Base-by-base conservation (phyloP, 2,888 invertebrate species). In the Aethes cnicana region DNA sequence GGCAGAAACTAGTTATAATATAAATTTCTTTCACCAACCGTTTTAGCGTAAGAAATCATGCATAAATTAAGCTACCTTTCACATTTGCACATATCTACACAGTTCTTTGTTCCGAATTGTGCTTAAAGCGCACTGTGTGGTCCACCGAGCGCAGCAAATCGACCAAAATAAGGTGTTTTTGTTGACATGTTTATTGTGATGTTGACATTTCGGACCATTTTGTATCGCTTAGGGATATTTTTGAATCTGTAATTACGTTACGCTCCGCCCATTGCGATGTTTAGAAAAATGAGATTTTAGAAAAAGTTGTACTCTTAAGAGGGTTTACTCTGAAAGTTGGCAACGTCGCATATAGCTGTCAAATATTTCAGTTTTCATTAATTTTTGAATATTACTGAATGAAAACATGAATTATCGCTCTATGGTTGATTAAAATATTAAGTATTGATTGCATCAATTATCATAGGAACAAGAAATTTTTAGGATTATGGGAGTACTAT, bases 71-170 rank as follows among this genome's bases (percentile, higher is more conserved):
- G n/a, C n/a, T n/a, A n/a, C n/a, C n/a, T n/a, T n/a, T n/a, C n/a
- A n/a, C n/a, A n/a, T n/a, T n/a, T n/a, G n/a, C n/a, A n/a, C n/a
- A n/a, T n/a, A n/a, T n/a, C n/a, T n/a, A n/a, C n/a, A n/a, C n/a
- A n/a, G n/a, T n/a, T n/a, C n/a, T 7, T 33, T 6, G 7, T 9
- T 23, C 61, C 55, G 53, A 59, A 58, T 60, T 59, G 59, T 61
- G 60, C 69, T 60, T 64, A 69, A 63, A 63, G 16, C 43, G 56
- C 54, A 47, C 58, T 69, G 77, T 76, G 73, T 69, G 74, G 74
- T 68, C 74, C 50, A 46, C 57, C 55, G 53, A 56, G 65, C 66
- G 67, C 68, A 41, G 35, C 66, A 67, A 75, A 77, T 77, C 63
- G 57, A 47, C 36, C 61, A 59, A 66, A 70, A 69, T 67, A 66